A percentile compares a stretch with the other conserved stretches of the same genome.
phyloP scores from a whole-genome alignment of 1,140 invertebrate genomes.

The Aphaenogaster ashmeadi region DNA sequence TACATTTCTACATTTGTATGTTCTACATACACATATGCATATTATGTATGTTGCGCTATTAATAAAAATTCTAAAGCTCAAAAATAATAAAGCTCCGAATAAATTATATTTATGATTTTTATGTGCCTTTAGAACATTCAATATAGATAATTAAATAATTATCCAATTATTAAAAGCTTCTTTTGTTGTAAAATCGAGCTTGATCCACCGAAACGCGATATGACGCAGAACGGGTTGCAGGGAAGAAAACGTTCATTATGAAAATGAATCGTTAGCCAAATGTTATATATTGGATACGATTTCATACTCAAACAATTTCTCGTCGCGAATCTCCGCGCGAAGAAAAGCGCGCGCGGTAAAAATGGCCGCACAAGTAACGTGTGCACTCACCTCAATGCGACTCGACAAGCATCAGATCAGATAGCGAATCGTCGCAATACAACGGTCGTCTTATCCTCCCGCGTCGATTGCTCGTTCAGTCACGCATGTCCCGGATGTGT shows the following conservation, averaged over 20 bases:
- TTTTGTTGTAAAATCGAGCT: not conserved
- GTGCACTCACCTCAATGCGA: conserved; percentile 69
- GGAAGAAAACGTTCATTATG: not conserved
- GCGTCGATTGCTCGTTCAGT: conserved; percentile 51
- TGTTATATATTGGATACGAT: not conserved
- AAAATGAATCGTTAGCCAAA: not conserved
- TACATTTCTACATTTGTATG: no score
- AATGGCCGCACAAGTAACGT: conserved; percentile 18
- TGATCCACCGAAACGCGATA: not conserved
- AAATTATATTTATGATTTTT: not conserved
- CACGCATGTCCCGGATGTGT: conserved; percentile 19
- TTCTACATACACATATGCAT: not conserved
- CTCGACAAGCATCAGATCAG: conserved; percentile 65
- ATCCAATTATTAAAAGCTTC: not conserved
- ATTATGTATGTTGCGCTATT: not conserved
- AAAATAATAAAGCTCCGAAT: not conserved
- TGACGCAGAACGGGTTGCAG: not conserved
- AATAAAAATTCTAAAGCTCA: not conserved
- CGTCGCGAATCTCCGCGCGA: not conserved
- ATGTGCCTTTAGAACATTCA: not conserved
- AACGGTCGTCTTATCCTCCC: conserved; percentile 69
- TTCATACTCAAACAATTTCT: not conserved
- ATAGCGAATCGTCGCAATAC: conserved; percentile 71
- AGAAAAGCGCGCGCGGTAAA: not conserved
- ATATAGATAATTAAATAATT: no score